Conservation (phyloP, 2,113 vertebrate genomes). For the Salminus brasiliensis region DNA sequence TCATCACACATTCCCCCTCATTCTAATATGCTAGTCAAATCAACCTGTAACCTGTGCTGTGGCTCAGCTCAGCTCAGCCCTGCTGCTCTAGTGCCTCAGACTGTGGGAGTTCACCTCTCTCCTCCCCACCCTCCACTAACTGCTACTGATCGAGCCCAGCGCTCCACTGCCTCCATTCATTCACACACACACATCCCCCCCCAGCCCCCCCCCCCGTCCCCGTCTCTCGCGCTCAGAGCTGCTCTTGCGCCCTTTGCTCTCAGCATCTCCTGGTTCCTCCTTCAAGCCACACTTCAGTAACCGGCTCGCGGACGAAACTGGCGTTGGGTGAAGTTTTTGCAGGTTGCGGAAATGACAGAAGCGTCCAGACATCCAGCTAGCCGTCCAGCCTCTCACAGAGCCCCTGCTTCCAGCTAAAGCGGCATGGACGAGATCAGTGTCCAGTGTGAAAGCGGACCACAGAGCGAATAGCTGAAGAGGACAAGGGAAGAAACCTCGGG, state of each 20-base stretch:
- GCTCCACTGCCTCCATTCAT: constrained; percentile 5
- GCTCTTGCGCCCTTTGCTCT: neutral
- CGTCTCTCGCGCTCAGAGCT: neutral
- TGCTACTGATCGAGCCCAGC: constrained; percentile 13
- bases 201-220: neutral
- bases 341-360: neutral
- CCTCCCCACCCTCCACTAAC: constrained; percentile 21
- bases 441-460: neutral
- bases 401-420: neutral
- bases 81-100: neutral
- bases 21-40: neutral
- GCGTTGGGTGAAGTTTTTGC: constrained; percentile 5
- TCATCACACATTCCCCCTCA: accelerated
- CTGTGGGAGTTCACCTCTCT: neutral
- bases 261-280: neutral
- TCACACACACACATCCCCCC: neutral
- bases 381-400: neutral
- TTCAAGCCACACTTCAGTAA: neutral
- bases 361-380: neutral
- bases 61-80: neutral
- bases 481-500: neutral
- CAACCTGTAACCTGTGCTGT: neutral
- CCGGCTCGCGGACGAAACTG: neutral
- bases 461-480: neutral
- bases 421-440: neutral